phyloP scores from a whole-genome alignment of 2,113 vertebrate species.

The Oncorhynchus kisutch region DNA sequence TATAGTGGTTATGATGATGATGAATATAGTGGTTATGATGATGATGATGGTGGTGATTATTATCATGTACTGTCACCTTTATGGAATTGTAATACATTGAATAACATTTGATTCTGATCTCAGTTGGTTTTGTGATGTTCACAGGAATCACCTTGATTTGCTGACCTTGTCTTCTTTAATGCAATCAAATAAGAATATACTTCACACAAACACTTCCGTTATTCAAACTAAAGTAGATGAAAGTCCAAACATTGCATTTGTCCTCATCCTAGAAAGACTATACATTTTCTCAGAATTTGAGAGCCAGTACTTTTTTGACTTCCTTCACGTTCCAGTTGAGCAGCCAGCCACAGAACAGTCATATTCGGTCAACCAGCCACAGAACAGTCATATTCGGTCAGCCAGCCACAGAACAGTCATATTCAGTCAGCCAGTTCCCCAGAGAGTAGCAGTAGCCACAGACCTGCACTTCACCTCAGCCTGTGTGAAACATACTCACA shows the following conservation, averaged over 20 bases:
- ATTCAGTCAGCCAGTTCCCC: background rate
- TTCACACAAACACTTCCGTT: background rate
- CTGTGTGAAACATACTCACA: slow-evolving; percentile 58
- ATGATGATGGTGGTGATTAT: slow-evolving; percentile 1
- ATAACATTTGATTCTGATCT: background rate
- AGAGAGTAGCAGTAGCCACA: background rate
- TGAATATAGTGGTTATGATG: background rate
- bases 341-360: background rate
- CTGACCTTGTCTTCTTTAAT: background rate
- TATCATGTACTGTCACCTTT: slow-evolving; percentile 19
- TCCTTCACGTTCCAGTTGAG: background rate
- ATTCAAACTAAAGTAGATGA: background rate
- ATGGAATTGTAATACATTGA: background rate
- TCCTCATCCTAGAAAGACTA: no score
- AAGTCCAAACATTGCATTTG: background rate
- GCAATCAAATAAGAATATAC: background rate
- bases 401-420: no score
- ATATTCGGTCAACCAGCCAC: no score
- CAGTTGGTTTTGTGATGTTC: background rate
- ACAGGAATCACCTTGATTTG: slow-evolving; percentile 11
- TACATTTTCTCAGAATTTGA: background rate
- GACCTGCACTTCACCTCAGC: slow-evolving; percentile 14
- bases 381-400: background rate
- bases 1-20: no score
- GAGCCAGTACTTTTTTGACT: background rate